A percentile compares a stretch with the other conserved stretches of the same genome.
Conservation (phyloP, 2,888 invertebrate species). For the Bugulina stolonifera region DNA sequence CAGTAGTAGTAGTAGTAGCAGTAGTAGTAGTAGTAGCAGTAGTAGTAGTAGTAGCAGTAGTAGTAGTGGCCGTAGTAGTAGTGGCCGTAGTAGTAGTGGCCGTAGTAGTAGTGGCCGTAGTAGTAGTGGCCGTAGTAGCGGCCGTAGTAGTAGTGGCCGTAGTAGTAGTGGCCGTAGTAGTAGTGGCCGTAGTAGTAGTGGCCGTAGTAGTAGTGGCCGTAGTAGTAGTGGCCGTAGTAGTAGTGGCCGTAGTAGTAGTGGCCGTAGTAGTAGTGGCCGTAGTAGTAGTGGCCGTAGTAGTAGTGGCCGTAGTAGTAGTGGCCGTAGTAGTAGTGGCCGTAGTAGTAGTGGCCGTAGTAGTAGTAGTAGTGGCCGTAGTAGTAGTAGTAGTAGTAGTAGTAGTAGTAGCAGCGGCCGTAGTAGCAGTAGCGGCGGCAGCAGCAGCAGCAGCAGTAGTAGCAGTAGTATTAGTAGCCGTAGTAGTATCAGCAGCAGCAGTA, state of each 20-base stretch:
- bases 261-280: constrained; percentile 39
- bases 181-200: not conserved
- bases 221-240: no score
- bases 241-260: not conserved
- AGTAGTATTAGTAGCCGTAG: no score
- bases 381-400: no score
- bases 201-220: not conserved
- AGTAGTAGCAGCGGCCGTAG: not conserved
- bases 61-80: not conserved
- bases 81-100: not conserved
- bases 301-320: no score
- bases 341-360: constrained; percentile 28
- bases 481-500: not conserved
- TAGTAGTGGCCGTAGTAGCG: not conserved
- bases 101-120: no score
- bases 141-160: not conserved
- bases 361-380: no score
- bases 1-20: no score
- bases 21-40: not conserved
- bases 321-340: not conserved
- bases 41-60: not conserved
- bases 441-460: no score
- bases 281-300: no score
- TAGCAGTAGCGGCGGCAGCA: not conserved
- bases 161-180: not conserved